Base-by-base conservation (phyloP, 1,140 invertebrate genomes). In the Brachionus koreanus region DNA sequence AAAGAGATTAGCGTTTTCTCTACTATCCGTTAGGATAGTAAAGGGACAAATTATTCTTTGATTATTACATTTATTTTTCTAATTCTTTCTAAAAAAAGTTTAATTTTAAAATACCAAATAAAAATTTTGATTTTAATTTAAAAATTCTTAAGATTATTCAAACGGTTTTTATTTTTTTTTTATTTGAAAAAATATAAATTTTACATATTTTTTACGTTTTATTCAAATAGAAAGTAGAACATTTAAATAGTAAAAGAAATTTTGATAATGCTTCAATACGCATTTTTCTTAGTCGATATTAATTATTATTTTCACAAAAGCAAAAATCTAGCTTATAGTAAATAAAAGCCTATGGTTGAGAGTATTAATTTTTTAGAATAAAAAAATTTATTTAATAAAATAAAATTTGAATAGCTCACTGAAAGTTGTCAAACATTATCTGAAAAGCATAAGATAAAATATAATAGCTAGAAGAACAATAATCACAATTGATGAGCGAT, bases 391-490 rank as follows among this genome's bases (percentile, higher is more conserved):
- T 57, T 57, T 25, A 19, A 57, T 57, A 57, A 57, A 57, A 57
- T 57, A 19, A 57, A 57, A 57, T 57, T 57, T 19, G 49, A 23
- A 57, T 57, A 57, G 49, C 19, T 57, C 49, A 57, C 2, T 57
- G 49, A 65, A 65, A 65, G 4, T n/a, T 29, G 65, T 16, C n/a
- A 69, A 16, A 35, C 4, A 39, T 65, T 79, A 79, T 79, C 76
- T 79, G 76, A 79, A 79, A 12, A 79, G 33, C 23, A 79, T 61
- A 4, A 79, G 49, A 79, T 79, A 79, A 42, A 79, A 23, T 61
- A 79, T 79, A 35, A 79, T 79, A 9, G 76, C 76, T 57, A 79
- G 16, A 29, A 79, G 49, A 61, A 42, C 46, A 61, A 37, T 61
- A 25, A 79, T 79, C 7, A 79, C 23, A 57, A 79, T 25, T 13